Base-by-base conservation (phyloP, 2,113 vertebrate genomes). In the Colistium nudipinnis region DNA sequence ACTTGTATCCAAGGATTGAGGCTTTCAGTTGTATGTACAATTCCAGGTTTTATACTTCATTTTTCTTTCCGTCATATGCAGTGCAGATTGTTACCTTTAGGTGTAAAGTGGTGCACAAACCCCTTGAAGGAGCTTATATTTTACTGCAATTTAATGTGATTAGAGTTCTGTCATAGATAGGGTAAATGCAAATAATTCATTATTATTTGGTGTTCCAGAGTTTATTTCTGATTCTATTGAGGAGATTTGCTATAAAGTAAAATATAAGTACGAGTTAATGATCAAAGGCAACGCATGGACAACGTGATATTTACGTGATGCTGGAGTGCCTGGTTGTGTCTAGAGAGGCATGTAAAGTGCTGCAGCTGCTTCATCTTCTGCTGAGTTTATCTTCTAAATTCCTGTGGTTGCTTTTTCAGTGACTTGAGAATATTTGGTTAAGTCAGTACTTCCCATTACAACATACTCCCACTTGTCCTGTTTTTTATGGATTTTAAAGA, bases 1-100 rank as follows among this genome's bases (percentile, higher is more conserved):
- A 41, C 43, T 39, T 44, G 17, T 39, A 28, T 52, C n/a, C 45
- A 10, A 43, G 83, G 82, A 84, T 61, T 35, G 39, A 65, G 53
- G 3, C 31, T 68, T 74, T 55, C 24, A 13, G 41, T 44, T 76
- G 80, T 75, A 84, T 59, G 85, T 87, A 80, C 43, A 39, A 20
- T 72, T 60, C 54, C 44, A 55, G 60, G 45, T 80, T 82, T 74
- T 1, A n/a, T 54, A 68, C 19, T 45, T 59, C 13, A 10, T 28
- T 7, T 49, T 43, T 33, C 28, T 6, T 56, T 24, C 1, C 22
- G 41, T 11, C 4, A 24, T 20, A 25, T 69, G 54, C 24, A 44
- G 16, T 31, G 69, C 7, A 53, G 33, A 17, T 27, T 70, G 12
- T 56, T 2, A 22, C 25, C 14, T 24, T 44, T n/a, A 24, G 20